Base-by-base conservation (phyloP, 1,140 invertebrate species). In the Wiebesia pumilae region DNA sequence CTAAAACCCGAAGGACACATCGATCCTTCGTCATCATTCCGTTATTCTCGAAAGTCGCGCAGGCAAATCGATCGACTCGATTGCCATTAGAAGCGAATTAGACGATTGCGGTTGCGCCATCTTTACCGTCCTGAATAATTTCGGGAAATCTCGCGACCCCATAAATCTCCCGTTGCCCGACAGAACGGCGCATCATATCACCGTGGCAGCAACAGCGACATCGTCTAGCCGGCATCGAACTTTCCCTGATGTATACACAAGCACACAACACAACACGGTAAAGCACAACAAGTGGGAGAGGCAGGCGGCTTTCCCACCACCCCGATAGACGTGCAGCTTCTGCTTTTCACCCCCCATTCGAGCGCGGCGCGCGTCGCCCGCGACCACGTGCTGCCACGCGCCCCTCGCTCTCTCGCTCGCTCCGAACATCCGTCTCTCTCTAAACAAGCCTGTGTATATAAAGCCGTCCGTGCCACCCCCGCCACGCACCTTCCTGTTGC, bases 211-310 rank as follows among this genome's bases (percentile, higher is more conserved):
- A 54, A 10, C 81, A 71, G 77, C 85, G 40, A 24, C 92, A 93
- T 93, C 92, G 92, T 92, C 92, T 93, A 90, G 86, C 91, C 73
- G 90, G 92, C 92, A 91, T 93, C 92, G 92, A 93, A 92, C 90
- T 93, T 93, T 92, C 92, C 92, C 91, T 91, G 65, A 73, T 78
- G 43, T 87, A 93, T 92, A 93, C 91, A 92, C 91, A 92, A 92
- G 91, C 83, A 82, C 62, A 90, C 91, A 92, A 91, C 92, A 93
- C 92, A 93, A 93, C 92, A 93, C 90, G 24, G 90, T 91, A 90
- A 90, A 91, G 91, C 92, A 93, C 92, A 93, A 93, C 92, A 93
- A 93, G 92, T 92, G 92, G 92, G 90, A 87, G 91, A 86, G 62
- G 89, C 88, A 87, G 88, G 78, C 54, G 27, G 81, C n/a, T 83